These are phyloP conservation scores for Pseudorectes ferrugineus DNA, from an alignment of 2,113 vertebrate species.

Conservation along the genomic window DNA sequence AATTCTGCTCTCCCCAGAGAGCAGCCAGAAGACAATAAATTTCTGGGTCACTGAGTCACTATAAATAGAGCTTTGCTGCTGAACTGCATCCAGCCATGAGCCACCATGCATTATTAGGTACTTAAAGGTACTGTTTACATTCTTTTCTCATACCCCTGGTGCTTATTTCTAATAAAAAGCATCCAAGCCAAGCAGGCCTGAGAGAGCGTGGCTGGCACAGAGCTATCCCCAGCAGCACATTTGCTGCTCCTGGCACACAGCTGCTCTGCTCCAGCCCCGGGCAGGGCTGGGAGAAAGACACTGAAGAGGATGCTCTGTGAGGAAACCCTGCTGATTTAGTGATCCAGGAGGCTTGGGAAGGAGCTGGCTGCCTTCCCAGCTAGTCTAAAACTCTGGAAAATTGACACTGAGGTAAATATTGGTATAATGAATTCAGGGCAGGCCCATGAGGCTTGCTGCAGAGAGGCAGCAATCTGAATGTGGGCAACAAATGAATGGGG, in stretches of 20 bases:
- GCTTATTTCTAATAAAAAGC: constrained; percentile 44
- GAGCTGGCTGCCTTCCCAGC: constrained; percentile 25
- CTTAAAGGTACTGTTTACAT: constrained; percentile 33
- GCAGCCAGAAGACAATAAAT: constrained; percentile 22
- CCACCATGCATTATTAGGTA: neutral
- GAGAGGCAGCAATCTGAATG: neutral
- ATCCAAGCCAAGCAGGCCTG: neutral
- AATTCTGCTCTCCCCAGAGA: accelerated
- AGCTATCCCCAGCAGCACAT: neutral
- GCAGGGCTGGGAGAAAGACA: neutral
- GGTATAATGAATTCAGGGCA: neutral
- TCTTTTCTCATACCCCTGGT: constrained; percentile 24
- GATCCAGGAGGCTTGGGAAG: neutral
- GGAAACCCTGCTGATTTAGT: neutral
- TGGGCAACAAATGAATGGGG: neutral
- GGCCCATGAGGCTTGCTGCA: neutral
- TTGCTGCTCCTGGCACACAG: neutral
- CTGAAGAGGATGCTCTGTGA: neutral
- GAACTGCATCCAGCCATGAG: neutral
- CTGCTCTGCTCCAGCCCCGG: neutral
- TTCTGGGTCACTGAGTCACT: constrained; percentile 56
- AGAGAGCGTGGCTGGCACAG: neutral
- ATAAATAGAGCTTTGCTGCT: constrained; percentile 8
- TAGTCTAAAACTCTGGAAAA: neutral
- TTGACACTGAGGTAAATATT: neutral